Evolutionary conservation across 23 tunicate genomes (phyloP).

Genomic region (Phallusia fumigata): DNA sequence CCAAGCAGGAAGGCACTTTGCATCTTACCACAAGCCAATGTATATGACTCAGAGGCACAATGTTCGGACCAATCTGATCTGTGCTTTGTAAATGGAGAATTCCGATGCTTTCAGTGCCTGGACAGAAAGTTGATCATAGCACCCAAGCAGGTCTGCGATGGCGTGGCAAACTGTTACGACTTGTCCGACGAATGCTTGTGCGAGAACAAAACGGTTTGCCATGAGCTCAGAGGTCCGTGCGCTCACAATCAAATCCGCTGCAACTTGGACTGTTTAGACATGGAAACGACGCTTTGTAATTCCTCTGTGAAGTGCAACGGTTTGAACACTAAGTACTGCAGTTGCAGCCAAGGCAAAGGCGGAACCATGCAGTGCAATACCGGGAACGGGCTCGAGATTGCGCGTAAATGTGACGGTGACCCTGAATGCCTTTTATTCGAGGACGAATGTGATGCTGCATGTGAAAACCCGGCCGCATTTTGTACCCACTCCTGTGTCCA

Average conservation of each 20-base stretch:
- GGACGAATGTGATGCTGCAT: constrained; percentile 2
- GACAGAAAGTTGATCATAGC: neutral
- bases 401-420: neutral
- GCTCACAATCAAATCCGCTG: neutral
- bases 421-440: neutral
- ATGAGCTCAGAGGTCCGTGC: neutral
- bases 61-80: constrained; percentile 10
- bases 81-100: neutral
- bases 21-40: constrained; percentile 8
- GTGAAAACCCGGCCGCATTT: neutral
- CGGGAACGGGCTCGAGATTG: neutral
- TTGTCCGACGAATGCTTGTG: constrained; percentile 17
- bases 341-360: neutral
- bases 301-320: neutral
- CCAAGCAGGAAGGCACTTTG: neutral
- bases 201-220: neutral
- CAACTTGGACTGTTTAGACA: neutral
- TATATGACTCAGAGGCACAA: neutral
- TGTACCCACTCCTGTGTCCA: neutral
- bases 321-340: constrained; percentile 6
- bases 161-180: neutral
- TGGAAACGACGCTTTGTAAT: neutral
- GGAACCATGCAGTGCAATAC: neutral
- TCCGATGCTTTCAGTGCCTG: constrained; percentile 5
- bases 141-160: constrained; percentile 13